phyloP scores from a whole-genome alignment of 2,113 vertebrate species.

The Cyrtonyx montezumae region DNA sequence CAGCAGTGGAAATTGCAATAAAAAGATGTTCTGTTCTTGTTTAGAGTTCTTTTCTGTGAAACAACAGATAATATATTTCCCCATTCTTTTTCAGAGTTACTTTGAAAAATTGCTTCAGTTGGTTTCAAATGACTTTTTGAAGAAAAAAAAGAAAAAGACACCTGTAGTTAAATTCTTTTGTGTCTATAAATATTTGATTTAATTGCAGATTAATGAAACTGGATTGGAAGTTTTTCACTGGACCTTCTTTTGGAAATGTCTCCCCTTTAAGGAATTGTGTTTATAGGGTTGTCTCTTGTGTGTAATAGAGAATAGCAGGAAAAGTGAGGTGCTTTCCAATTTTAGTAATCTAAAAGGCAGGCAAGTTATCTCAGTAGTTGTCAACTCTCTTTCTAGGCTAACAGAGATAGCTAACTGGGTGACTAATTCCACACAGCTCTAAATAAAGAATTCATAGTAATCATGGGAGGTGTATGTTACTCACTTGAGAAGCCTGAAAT shows the following conservation, averaged over 20 bases:
- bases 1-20: neutral
- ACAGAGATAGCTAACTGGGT: neutral
- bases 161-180: neutral
- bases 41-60: neutral
- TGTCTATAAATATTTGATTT: neutral
- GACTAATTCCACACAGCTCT: neutral
- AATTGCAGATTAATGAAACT: neutral
- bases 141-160: neutral
- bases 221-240: neutral
- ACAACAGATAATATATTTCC: slow-evolving; percentile 3
- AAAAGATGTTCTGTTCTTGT: slow-evolving; percentile 43
- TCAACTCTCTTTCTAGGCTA: neutral
- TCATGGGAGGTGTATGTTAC: neutral
- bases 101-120: neutral
- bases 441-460: neutral
- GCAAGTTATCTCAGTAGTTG: neutral
- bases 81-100: neutral
- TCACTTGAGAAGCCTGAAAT: neutral
- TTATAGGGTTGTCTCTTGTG: neutral
- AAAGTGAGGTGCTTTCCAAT: neutral
- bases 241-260: neutral
- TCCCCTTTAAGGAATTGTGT: neutral
- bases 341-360: neutral
- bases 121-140: neutral
- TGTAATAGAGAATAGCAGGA: neutral